Conservation (phyloP, 2,888 invertebrate species). For the Caenorhabditis sinica region DNA sequence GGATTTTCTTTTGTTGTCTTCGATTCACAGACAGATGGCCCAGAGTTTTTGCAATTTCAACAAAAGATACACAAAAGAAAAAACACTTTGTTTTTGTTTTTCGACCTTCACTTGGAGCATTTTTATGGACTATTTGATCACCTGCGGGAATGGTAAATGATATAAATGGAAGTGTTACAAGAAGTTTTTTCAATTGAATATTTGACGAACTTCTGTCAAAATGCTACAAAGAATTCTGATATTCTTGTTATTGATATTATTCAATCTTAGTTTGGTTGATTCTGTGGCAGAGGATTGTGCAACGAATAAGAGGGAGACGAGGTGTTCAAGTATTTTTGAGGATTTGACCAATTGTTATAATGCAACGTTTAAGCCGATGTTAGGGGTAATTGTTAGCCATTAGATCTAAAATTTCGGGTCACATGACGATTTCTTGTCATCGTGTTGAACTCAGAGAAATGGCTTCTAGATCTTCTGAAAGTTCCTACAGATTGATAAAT, state of each 20-base stretch:
- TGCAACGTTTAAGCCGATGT: constrained; percentile 54
- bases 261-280: background rate
- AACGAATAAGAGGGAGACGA: constrained; percentile 26
- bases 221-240: background rate
- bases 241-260: background rate
- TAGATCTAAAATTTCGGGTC: no score
- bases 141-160: constrained; percentile 8
- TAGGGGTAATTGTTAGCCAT: constrained; percentile 33
- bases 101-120: background rate
- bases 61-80: constrained; percentile 16
- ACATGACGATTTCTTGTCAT: no score
- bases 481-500: no score
- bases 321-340: constrained; percentile 64
- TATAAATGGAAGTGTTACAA: constrained; percentile 40
- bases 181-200: constrained; percentile 20
- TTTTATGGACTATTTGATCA: constrained; percentile 40
- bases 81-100: constrained; percentile 47
- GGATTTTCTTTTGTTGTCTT: constrained; percentile 5
- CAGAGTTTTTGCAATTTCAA: no score
- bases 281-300: constrained; percentile 48
- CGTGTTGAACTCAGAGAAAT: no score
- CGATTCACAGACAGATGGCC: no score
- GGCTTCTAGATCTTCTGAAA: no score
- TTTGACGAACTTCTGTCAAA: background rate
- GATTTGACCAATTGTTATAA: constrained; percentile 60